A percentile compares a stretch with the other conserved stretches of the same genome.
phyloP scores from a whole-genome alignment of 2,888 invertebrate species.

The Diloba caeruleocephala region DNA sequence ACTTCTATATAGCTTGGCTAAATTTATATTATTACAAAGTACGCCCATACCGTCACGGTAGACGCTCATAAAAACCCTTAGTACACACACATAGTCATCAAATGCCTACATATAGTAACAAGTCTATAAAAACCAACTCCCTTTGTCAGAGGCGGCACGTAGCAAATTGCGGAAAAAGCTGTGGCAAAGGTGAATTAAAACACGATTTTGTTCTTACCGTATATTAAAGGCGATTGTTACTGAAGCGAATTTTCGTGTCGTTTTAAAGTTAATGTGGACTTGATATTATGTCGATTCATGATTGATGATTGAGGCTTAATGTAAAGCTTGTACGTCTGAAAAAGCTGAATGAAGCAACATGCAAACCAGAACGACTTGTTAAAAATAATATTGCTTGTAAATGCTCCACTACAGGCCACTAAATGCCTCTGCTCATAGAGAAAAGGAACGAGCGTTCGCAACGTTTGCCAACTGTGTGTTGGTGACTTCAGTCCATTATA shows the following conservation, averaged over 20 bases:
- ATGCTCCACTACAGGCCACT: too few species aligned
- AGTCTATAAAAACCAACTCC: constrained; percentile 42
- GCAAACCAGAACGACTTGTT: too few species aligned
- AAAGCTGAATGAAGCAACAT: too few species aligned
- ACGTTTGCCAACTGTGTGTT: too few species aligned
- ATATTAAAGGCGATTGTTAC: not conserved
- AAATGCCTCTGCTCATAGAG: too few species aligned
- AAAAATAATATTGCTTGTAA: too few species aligned
- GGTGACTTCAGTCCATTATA: too few species aligned
- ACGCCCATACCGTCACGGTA: constrained; percentile 21
- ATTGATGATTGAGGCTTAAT: too few species aligned
- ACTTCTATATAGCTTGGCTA: constrained; percentile 7
- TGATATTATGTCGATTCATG: too few species aligned
- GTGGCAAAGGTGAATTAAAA: constrained; percentile 39
- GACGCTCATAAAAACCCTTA: constrained; percentile 31
- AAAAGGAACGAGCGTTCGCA: too few species aligned
- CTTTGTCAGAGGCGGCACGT: constrained; percentile 40
- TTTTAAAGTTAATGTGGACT: constrained; percentile 8
- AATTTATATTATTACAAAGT: constrained; percentile 43
- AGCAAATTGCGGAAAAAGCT: constrained; percentile 35
- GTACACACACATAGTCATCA: constrained; percentile 23
- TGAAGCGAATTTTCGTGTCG: constrained; percentile 28
- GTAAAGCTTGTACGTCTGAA: too few species aligned
- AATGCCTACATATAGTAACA: constrained; percentile 1
- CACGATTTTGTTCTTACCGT: constrained; percentile 39